Percentiles rank a stretch among this genome's conserved stretches.
Conservation (phyloP, 2,888 invertebrate species). For the Glaucopsyche alexis region DNA sequence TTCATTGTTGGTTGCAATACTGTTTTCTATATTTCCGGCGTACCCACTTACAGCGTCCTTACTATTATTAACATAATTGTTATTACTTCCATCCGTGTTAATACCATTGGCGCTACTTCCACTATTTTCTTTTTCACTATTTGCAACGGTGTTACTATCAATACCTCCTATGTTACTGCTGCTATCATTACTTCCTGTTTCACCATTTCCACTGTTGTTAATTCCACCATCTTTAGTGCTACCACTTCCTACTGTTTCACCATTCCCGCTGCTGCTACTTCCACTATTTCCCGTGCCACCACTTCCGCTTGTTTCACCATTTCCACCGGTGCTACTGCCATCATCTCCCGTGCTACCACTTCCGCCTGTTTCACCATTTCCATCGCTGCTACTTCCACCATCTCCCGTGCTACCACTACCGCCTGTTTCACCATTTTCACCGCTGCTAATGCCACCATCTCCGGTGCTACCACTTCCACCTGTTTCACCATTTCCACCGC, state of each 20-base stretch:
- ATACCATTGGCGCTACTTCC: neutral
- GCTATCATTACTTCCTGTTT: too few species aligned
- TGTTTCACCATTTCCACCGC: neutral
- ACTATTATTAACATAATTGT: conserved; percentile 36
- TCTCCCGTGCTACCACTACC: neutral
- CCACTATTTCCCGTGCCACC: neutral
- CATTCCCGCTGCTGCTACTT: neutral
- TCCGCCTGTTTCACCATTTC: neutral
- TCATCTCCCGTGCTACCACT: neutral
- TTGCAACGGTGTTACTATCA: neutral
- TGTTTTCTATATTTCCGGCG: neutral
- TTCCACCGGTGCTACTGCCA: neutral
- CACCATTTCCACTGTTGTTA: neutral
- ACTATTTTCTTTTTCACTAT: neutral
- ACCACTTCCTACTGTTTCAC: neutral
- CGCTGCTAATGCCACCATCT: neutral
- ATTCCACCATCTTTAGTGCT: neutral
- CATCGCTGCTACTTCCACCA: neutral
- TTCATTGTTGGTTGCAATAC: neutral
- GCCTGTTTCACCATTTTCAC: neutral
- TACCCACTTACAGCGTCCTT: neutral
- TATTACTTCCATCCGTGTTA: neutral
- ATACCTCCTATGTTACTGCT: neutral
- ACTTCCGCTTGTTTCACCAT: neutral
- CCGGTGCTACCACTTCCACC: neutral